These are phyloP conservation scores for Lordiphosa fenestrarum DNA, from an alignment of 2,888 invertebrate species.

Conservation along the genomic window DNA sequence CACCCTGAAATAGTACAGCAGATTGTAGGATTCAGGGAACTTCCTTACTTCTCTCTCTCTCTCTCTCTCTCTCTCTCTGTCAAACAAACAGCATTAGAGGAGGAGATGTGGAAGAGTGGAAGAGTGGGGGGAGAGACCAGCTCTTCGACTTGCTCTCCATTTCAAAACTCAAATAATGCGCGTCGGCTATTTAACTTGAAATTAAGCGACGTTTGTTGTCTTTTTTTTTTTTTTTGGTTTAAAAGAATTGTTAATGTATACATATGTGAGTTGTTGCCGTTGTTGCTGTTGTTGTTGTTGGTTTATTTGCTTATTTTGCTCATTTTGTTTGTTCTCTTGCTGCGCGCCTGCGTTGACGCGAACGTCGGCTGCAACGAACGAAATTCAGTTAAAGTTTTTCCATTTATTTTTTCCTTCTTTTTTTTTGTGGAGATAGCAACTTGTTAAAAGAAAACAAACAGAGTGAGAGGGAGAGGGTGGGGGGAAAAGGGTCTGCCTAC, in stretches of 20 bases:
- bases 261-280: slow-evolving; percentile 28
- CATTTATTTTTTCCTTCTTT: slow-evolving; percentile 6
- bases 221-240: slow-evolving; percentile 31
- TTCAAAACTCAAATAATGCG: slow-evolving; percentile 73
- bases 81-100: neutral
- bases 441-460: slow-evolving; percentile 61
- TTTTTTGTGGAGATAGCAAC: slow-evolving; percentile 53
- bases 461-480: slow-evolving; percentile 14
- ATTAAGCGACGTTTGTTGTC: slow-evolving; percentile 65
- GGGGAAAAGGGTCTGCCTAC: slow-evolving; percentile 3
- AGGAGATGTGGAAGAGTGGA: no score
- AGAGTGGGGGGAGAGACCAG: slow-evolving; percentile 17
- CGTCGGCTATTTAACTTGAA: slow-evolving; percentile 72
- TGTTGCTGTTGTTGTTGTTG: slow-evolving; percentile 34
- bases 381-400: slow-evolving; percentile 47
- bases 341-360: slow-evolving; percentile 7
- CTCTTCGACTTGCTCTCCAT: slow-evolving; percentile 63
- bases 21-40: neutral
- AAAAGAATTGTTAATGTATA: slow-evolving; percentile 30
- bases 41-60: neutral
- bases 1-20: no score
- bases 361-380: slow-evolving; percentile 27
- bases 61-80: no score
- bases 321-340: slow-evolving; percentile 65
- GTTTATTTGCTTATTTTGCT: slow-evolving; percentile 69